Conservation (phyloP, 2,797 vertebrate species). For the Adrianichthys oophorus region DNA sequence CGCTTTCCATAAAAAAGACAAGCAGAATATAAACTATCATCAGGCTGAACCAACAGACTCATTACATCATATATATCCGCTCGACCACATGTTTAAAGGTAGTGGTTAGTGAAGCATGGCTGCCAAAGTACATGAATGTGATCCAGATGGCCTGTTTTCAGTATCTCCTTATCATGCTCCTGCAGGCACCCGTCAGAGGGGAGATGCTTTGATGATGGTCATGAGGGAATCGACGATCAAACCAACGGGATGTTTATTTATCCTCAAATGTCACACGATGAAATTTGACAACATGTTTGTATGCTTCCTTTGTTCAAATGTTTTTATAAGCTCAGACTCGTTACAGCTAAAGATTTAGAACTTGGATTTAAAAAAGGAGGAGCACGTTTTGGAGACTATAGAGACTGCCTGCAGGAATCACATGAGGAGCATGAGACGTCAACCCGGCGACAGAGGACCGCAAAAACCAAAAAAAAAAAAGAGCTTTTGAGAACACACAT, state of each 20-base stretch:
- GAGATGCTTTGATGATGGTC: constrained; percentile 13
- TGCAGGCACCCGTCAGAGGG: constrained; percentile 21
- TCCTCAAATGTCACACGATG: too few species aligned
- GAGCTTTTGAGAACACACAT: too few species aligned
- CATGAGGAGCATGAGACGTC: too few species aligned
- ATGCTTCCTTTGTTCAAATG: too few species aligned
- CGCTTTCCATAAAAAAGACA: constrained; percentile 49
- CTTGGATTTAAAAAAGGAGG: too few species aligned
- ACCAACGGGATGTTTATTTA: neutral
- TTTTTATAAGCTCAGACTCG: too few species aligned
- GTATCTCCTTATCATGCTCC: constrained; percentile 38
- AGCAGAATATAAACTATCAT: constrained; percentile 14
- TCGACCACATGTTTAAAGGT: constrained; percentile 68
- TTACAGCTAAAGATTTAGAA: too few species aligned
- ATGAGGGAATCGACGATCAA: neutral
- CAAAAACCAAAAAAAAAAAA: too few species aligned
- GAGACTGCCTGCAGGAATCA: too few species aligned
- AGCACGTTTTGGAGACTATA: too few species aligned
- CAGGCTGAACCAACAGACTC: constrained; percentile 37
- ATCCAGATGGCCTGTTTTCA: constrained; percentile 58
- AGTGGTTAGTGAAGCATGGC: constrained; percentile 46
- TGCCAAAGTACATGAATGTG: constrained; percentile 47
- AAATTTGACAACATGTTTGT: too few species aligned
- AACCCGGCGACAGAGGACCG: too few species aligned
- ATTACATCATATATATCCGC: constrained; percentile 49